These are phyloP conservation scores for Mimumesa dahlbomi DNA, from an alignment of 2,888 invertebrate species.

Conservation along the genomic window DNA sequence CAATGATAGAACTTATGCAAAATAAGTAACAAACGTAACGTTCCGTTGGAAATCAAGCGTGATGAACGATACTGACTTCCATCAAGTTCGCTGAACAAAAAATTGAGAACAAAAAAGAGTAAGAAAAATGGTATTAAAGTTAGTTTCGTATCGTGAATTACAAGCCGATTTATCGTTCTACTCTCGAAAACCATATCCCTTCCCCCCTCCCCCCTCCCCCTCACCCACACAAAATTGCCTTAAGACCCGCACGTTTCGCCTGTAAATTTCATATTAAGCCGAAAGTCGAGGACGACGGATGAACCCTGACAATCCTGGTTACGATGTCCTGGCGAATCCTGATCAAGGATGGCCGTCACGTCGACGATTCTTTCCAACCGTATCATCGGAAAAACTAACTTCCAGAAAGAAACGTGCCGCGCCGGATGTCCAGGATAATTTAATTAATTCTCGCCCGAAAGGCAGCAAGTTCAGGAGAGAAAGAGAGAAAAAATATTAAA, in stretches of 20 bases:
- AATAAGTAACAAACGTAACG: no score
- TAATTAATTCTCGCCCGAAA: conserved; percentile 8
- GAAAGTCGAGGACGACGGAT: conserved; percentile 25
- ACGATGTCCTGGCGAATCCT: conserved; percentile 11
- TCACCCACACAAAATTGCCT: conserved; percentile 8
- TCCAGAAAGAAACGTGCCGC: conserved; percentile 6
- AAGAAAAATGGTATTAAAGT: neutral
- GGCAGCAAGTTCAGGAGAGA: no score
- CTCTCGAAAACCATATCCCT: conserved; percentile 2
- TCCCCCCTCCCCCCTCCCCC: no score
- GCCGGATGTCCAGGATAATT: conserved; percentile 5
- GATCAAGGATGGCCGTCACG: conserved; percentile 38
- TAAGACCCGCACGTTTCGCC: conserved; percentile 41
- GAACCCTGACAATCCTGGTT: conserved; percentile 23
- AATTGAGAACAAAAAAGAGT: neutral
- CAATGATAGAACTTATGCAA: no score
- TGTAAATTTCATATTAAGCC: conserved; percentile 45
- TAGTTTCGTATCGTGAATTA: neutral
- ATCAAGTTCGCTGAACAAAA: neutral
- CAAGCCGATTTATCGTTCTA: neutral
- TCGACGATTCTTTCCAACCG: conserved; percentile 7
- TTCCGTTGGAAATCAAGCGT: neutral
- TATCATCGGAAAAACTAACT: neutral
- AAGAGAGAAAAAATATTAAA: no score
- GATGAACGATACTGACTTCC: neutral